Evolutionary conservation across 2,797 vertebrate species (phyloP).

Genomic region (Gymnopithys bicolor): DNA sequence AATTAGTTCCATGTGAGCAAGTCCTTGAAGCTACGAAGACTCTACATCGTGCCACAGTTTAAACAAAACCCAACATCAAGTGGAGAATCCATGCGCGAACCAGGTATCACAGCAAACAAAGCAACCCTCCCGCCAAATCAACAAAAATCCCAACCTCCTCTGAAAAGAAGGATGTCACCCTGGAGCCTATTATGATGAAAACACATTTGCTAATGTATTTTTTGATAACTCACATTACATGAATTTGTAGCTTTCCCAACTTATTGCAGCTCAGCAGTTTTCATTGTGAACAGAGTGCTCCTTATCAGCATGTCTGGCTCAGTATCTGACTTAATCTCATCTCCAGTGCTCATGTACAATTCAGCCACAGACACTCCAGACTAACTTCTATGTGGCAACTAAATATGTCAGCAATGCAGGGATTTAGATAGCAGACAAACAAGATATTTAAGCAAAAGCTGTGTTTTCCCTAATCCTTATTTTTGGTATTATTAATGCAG

Average conservation of each 20-base stretch:
- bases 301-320: neutral
- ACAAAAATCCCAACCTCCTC: neutral
- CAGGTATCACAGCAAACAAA: neutral
- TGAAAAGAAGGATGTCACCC: neutral
- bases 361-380: neutral
- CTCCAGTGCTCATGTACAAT: neutral
- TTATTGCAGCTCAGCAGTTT: neutral
- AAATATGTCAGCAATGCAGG: neutral
- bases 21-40: neutral
- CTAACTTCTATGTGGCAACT: neutral
- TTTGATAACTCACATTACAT: neutral
- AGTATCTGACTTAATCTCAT: neutral
- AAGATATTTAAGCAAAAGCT: constrained; percentile 7
- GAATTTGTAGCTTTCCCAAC: neutral
- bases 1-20: neutral
- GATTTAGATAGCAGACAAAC: constrained; percentile 14
- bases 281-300: neutral
- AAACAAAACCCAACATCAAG: neutral
- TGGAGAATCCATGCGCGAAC: neutral
- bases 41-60: neutral
- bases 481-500: constrained; percentile 25
- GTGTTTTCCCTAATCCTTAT: neutral
- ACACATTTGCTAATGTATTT: neutral
- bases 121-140: accelerated
- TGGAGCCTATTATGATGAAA: neutral